Evolutionary conservation across 2,888 invertebrate species (phyloP), one percentile per base, ranked within the genome.

Genomic region (Plebejus melissa): DNA sequence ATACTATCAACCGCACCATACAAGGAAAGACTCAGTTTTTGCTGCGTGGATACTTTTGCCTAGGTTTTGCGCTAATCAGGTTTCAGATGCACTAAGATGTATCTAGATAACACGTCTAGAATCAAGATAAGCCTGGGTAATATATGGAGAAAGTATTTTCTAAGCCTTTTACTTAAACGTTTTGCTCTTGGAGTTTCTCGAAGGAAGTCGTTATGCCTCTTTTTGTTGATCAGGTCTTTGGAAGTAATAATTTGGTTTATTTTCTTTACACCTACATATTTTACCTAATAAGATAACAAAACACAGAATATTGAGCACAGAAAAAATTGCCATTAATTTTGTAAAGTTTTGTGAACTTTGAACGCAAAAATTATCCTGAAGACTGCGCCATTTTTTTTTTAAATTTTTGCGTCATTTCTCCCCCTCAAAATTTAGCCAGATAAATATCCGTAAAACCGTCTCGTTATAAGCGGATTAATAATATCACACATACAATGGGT

Each of bases 51-150:
- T 28, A 65, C 65, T 65, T 65, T 13, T 65, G 65, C 65, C 32
- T 32, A 65, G 65, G 65, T 65, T 65, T 65, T 65, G 36, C 65
- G 32, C 65, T 65, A 65, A 65, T 65, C 65, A 65, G 65, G 65
- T 65, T 65, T 65, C 16, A 65, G 65, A 65, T 65, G 28, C 22
- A 65, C 65, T 32, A 5, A 65, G 65, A 65, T 32, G 65, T 5
- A 13, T 60, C 60, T 28, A 60, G 60, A 65, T 65, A 65, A 65
- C 32, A 36, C 65, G 65, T 65, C 65, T 36, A 65, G 65, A 16
- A 65, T 65, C 65, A 65, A 65, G 65, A 65, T 65, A 36, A 13
- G 65, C 13, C 32, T 36, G 32, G 65, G 65, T 65, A 36, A 36
- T 65, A 65, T 65, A 65, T 65, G 32, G 32, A 65, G 65, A 65